phyloP scores from a whole-genome alignment of 1,140 invertebrate species.

The Artemia franciscana region DNA sequence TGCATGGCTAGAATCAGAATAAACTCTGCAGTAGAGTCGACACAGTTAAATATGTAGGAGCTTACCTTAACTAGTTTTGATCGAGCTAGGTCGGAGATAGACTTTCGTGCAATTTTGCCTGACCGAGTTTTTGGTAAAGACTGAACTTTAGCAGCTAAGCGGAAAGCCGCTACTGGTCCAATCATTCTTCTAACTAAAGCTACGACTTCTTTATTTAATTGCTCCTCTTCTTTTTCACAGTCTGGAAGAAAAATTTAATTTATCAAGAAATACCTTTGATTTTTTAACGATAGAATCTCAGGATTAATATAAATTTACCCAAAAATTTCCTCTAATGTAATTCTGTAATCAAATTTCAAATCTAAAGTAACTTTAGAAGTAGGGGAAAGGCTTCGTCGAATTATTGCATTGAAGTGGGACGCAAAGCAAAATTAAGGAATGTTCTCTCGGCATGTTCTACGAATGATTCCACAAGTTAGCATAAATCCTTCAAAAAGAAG shows the following conservation, averaged over 20 bases:
- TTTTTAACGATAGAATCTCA: too few species aligned
- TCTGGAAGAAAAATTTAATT: constrained; percentile 23
- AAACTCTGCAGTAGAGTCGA: neutral
- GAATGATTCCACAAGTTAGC: too few species aligned
- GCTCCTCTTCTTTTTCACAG: constrained; percentile 26
- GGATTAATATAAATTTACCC: too few species aligned
- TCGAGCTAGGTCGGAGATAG: constrained; percentile 53
- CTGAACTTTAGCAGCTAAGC: constrained; percentile 42
- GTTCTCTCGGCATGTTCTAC: too few species aligned
- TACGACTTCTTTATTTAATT: constrained; percentile 38
- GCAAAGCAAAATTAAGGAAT: too few species aligned
- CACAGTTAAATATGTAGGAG: neutral
- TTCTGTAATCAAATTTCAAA: too few species aligned
- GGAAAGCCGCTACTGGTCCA: constrained; percentile 70
- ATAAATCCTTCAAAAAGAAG: too few species aligned
- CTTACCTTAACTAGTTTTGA: constrained; percentile 44
- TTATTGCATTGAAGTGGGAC: too few species aligned
- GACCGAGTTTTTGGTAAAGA: constrained; percentile 51
- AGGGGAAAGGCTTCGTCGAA: too few species aligned
- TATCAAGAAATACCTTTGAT: too few species aligned
- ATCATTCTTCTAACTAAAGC: constrained; percentile 47
- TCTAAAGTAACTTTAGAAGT: too few species aligned
- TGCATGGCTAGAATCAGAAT: neutral
- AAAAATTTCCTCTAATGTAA: too few species aligned
- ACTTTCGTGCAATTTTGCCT: constrained; percentile 60